Evolutionary conservation across 2,888 invertebrate species (phyloP), one percentile per base, ranked within the genome.

Genomic region (Fabriciana adippe): DNA sequence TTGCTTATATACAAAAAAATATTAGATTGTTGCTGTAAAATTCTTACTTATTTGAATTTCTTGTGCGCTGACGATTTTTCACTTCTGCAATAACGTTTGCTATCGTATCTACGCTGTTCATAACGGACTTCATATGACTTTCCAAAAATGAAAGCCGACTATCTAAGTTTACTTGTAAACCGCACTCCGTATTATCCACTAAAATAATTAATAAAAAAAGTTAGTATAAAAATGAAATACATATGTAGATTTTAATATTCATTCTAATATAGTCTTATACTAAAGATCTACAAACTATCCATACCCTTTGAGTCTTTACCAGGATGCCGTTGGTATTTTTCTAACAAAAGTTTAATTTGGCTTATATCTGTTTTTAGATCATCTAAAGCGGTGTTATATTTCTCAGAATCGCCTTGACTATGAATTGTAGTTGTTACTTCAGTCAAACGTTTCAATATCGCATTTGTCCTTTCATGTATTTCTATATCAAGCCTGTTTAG

Each of bases 401-500:
- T 88, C 11, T 83, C 83, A 26, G 78, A 64, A 26, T 74, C 75
- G 1, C 69, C 75, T 18, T 79, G 78, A 54, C 69, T 71, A 14
- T 78, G 79, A 6, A 84, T 1, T 0, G 74, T 26, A 68, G 84
- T 85, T 41, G 76, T 72, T 3, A 89, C 75, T n/a, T 88, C 86
- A 14, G 77, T 73, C 66, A 91, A 74, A 51, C 84, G 82, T 57
- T 89, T 89, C 63, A 90, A 69, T 60, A 92, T 90, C 4, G 71
- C 80, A 64, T 89, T 89, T 0, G 90, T 86, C 75, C 90, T 92
- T 69, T 92, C 91, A 66, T 92, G 92, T 6, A 92, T 80, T 80
- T 92, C 92, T 64, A 89, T 90, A 66, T 92, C 91, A 51, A 92
- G 75, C 31, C 92, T 81, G 69, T 91, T 92, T 26, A 92, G 74